Conservation (phyloP, 2,797 vertebrate species). For the Sebastes aleutianus region DNA sequence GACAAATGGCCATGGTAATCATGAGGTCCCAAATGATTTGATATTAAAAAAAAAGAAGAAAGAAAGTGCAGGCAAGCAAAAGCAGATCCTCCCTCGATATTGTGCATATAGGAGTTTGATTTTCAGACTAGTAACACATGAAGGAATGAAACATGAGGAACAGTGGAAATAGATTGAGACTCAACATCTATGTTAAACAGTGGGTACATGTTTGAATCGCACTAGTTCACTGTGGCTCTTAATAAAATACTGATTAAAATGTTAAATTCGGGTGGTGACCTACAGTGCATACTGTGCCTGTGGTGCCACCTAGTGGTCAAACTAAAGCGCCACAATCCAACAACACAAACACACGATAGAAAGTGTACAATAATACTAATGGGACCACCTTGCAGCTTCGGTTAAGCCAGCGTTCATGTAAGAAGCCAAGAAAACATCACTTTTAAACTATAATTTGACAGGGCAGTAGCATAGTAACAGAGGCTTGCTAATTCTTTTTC, state of each 20-base stretch:
- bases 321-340: conserved; percentile 22
- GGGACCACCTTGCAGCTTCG: not conserved
- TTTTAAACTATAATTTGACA: conserved; percentile 45
- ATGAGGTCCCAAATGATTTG: conserved; percentile 55
- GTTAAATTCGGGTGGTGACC: conserved; percentile 14
- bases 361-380: conserved; percentile 20
- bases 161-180: conserved; percentile 11
- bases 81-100: conserved; percentile 34
- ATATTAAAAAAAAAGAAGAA: conserved; percentile 1
- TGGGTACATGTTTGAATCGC: conserved; percentile 10
- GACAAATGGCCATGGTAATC: conserved; percentile 73
- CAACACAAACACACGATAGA: conserved; percentile 13
- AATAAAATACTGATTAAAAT: conserved; percentile 55
- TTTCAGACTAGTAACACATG: conserved; percentile 39
- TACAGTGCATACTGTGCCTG: not conserved
- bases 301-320: conserved; percentile 51
- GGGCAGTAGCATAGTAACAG: conserved; percentile 49
- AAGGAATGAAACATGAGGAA: conserved; percentile 13
- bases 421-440: conserved; percentile 27
- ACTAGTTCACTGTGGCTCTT: conserved; percentile 6
- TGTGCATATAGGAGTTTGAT: conserved; percentile 56
- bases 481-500: conserved; percentile 7
- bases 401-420: not conserved
- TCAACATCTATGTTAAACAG: conserved; percentile 12
- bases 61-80: conserved; percentile 46